Base-by-base conservation (phyloP, 1,140 invertebrate species). In the Brevipalpus yothersi region DNA sequence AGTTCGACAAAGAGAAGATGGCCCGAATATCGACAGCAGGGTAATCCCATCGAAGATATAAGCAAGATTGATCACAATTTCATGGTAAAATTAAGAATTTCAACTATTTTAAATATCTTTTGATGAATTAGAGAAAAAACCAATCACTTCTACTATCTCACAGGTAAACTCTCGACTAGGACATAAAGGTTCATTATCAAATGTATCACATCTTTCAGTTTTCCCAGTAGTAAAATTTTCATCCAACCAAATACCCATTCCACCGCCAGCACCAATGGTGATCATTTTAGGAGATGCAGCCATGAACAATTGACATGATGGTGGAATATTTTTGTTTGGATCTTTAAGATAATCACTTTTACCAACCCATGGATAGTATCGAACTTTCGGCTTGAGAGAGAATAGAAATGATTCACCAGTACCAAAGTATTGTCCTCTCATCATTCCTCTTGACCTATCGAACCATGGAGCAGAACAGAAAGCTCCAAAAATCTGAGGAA, bases 371-470 rank as follows among this genome's bases (percentile, higher is more conserved):
- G 84, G 82, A 73, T 92, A 95, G 70, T 90, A 89, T 60, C 80
- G 79, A 66, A 82, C 75, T 70, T 88, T 81, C 53, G 91, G 92
- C 71, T 81, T 80, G 45, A 95, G 75, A 41, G 80, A 84, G 71
- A 95, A 96, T 61, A 95, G 73, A 73, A 95, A 96, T 62, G 88
- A 92, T 76, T 95, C 91, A 45, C 92, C 92, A n/a, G 89, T 94
- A 61, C 92, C 92, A 74, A 95, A 95, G 73, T 93, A 96, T 5
- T 66, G 53, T 53, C 86, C 85, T 61, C 82, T 79, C 65, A 87
- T 83, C 71, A 91, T 88, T 13, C 81, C 79, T 66, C 87, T 83
- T 21, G 63, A 62, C 59, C 88, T 75, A 67, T 86, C 81, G 64
- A 80, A 79, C 67, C 70, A 71, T 13, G 65, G 61, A 9, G 60